These are phyloP conservation scores for Himalopsyche japonica DNA, from an alignment of 2,888 invertebrate species.

Conservation along the genomic window DNA sequence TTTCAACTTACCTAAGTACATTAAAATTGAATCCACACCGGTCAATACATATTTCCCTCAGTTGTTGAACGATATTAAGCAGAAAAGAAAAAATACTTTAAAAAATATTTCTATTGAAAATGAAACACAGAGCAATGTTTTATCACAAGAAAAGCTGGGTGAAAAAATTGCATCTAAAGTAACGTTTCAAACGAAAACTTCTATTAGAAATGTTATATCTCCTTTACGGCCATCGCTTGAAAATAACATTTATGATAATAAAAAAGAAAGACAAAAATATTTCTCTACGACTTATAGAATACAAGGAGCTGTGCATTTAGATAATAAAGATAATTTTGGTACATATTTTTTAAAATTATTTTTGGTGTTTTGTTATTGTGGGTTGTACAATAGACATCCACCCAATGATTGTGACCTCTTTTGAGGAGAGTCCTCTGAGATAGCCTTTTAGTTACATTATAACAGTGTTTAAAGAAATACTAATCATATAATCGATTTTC, in stretches of 20 bases:
- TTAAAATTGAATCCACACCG: constrained; percentile 3
- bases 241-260: background rate
- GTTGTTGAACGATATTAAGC: constrained; percentile 11
- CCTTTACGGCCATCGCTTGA: background rate
- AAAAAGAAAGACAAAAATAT: background rate
- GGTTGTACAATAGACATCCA: too few species aligned
- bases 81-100: background rate
- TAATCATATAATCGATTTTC: background rate
- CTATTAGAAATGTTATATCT: background rate
- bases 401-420: too few species aligned
- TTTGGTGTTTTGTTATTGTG: too few species aligned
- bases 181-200: background rate
- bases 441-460: too few species aligned
- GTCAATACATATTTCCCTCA: background rate
- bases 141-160: background rate
- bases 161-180: background rate
- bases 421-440: too few species aligned
- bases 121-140: background rate
- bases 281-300: constrained; percentile 4
- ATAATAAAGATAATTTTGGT: constrained; percentile 33
- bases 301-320: constrained; percentile 31
- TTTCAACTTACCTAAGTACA: constrained; percentile 3
- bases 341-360: background rate
- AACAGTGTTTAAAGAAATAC: too few species aligned
- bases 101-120: background rate